These are phyloP conservation scores for Desmodus rotundus DNA, from an alignment of 2,113 vertebrate species.

Conservation along the genomic window DNA sequence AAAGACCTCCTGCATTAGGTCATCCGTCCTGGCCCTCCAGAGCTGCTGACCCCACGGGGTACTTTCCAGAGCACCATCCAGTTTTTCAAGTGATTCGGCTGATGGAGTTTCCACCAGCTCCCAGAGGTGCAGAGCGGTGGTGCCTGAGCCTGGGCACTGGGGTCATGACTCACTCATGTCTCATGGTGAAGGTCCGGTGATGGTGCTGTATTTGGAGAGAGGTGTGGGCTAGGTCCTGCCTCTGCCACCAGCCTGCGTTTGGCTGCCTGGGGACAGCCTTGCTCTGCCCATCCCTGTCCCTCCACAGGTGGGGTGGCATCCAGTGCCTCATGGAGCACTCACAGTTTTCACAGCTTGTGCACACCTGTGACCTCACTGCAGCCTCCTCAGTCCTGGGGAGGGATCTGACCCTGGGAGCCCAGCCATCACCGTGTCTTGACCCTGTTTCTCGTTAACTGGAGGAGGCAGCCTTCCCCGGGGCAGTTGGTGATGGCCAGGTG, in stretches of 20 bases:
- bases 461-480: accelerated
- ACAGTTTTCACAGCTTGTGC: constrained; percentile 14
- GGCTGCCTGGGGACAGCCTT: neutral
- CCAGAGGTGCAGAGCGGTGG: neutral
- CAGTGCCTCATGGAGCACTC: neutral
- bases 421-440: neutral
- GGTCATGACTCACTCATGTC: neutral
- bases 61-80: constrained; percentile 62
- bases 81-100: constrained; percentile 51
- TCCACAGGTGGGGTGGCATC: neutral
- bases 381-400: neutral
- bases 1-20: constrained; percentile 54
- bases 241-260: neutral
- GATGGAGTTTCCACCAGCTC: constrained; percentile 40
- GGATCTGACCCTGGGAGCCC: neutral
- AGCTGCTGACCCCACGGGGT: constrained; percentile 53
- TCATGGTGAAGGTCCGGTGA: neutral
- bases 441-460: neutral
- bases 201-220: neutral
- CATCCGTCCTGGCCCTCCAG: constrained; percentile 28
- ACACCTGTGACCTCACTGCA: neutral
- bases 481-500: neutral
- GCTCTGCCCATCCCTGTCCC: neutral
- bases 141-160: neutral
- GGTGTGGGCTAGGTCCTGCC: neutral